Percentiles rank a stretch among this genome's conserved stretches.
Conservation (phyloP, 2,888 invertebrate genomes). For the Tetramorium bicarinatum region DNA sequence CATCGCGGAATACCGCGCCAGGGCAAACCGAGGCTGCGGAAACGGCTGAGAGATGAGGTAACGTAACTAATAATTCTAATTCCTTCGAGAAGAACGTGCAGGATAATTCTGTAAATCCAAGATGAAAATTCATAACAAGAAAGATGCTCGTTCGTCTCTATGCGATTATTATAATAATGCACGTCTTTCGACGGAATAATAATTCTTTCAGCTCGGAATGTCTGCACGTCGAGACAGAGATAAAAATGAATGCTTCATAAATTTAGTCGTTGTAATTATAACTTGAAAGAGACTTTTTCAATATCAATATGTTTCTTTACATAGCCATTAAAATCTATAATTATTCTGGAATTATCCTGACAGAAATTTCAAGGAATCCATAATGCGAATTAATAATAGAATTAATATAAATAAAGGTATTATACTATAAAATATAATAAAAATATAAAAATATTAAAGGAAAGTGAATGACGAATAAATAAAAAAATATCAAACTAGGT, state of each 20-base stretch:
- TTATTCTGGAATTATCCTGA: constrained; percentile 24
- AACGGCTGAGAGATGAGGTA: background rate
- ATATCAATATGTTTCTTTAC: background rate
- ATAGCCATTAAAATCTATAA: background rate
- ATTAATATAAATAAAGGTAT: no score
- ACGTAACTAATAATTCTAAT: constrained; percentile 3
- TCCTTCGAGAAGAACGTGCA: background rate
- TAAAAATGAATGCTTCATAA: background rate
- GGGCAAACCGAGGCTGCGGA: background rate
- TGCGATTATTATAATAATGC: background rate
- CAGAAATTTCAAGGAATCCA: background rate
- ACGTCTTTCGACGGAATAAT: background rate
- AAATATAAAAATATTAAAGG: background rate
- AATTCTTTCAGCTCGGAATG: background rate
- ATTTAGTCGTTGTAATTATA: background rate
- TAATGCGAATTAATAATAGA: constrained; percentile 23
- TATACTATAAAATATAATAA: background rate
- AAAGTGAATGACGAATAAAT: background rate
- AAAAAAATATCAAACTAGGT: constrained; percentile 20
- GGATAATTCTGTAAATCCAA: constrained; percentile 13
- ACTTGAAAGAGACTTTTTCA: background rate
- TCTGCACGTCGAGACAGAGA: background rate
- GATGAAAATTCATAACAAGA: background rate
- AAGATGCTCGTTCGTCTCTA: background rate
- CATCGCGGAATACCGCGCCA: constrained; percentile 1